Conservation (phyloP, 2,888 invertebrate species). For the Thera britannica region DNA sequence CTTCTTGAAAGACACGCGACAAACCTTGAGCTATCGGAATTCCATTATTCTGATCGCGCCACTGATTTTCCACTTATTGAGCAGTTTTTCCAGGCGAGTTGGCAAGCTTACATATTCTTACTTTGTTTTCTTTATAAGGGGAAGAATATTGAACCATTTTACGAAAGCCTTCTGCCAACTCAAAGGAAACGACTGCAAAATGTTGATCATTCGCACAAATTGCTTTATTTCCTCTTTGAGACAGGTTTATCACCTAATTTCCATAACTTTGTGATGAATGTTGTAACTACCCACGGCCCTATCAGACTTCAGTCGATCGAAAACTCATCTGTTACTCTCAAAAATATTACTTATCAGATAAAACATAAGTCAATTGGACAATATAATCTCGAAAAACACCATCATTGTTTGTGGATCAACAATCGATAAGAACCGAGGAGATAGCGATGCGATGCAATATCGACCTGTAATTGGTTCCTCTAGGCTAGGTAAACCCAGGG, state of each 20-base stretch:
- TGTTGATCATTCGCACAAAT: constrained; percentile 6
- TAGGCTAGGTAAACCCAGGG: neutral
- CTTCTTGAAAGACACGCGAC: constrained; percentile 22
- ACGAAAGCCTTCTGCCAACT: constrained; percentile 5
- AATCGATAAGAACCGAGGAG: constrained; percentile 38
- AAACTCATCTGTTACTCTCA: constrained; percentile 53
- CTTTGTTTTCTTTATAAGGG: neutral
- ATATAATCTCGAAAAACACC: constrained; percentile 60
- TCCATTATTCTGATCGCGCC: constrained; percentile 37
- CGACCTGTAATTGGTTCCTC: constrained; percentile 1
- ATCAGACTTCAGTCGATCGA: constrained; percentile 58
- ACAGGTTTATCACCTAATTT: neutral
- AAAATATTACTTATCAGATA: constrained; percentile 72
- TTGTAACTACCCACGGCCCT: neutral
- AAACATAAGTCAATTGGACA: constrained; percentile 62
- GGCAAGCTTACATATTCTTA: constrained; percentile 25
- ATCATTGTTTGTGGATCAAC: constrained; percentile 36
- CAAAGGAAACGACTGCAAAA: neutral
- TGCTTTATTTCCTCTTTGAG: neutral
- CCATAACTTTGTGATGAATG: neutral
- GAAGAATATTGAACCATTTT: constrained; percentile 9
- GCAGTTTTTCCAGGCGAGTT: constrained; percentile 36
- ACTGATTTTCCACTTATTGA: constrained; percentile 40
- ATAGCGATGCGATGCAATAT: constrained; percentile 31
- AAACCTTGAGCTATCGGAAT: constrained; percentile 39